Evolutionary conservation across 2,888 invertebrate species (phyloP), one percentile per base, ranked within the genome.

Genomic region (Argyresthia goedartella): DNA sequence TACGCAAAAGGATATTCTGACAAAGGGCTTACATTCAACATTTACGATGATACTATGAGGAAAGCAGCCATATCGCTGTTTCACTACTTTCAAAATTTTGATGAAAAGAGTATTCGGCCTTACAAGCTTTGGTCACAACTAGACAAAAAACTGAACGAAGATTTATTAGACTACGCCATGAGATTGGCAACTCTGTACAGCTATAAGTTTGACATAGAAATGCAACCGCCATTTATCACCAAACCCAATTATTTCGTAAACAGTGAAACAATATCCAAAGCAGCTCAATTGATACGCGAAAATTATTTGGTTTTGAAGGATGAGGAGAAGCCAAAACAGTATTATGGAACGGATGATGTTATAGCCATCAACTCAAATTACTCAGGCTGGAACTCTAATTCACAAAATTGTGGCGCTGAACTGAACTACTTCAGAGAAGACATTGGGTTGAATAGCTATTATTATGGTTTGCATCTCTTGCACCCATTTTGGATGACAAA

Each of bases 381-480:
- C 59, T 85, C 85, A 1, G 75, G 85, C 50, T 89, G 88, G 88
- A 89, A 89, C 62, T 55, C 86, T 71, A 64, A 73, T 60, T 60
- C 78, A 71, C 70, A 74, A 52, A 74, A 71, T 53, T 79, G 81
- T 51, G 88, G 89, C 57, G 80, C 86, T 58, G 76, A 82, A 52
- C 62, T 91, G 10, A 88, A 89, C 53, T 91, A 91, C 62, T 91
- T 91, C 62, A 88, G 88, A 56, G 91, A 91, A 77, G 91, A 91
- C 57, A 76, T 91, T 52, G 88, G 87, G 25, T 65, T 91, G 10
- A 91, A 90, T 63, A 74, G 84, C 47, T 90, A 86, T 65, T 90
- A 91, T 67, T 88, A 86, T 58, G 88, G 86, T 57, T 71, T 88
- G 58, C 88, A 90, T 59, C 65, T 88, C 44, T 69, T 88, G 54